Percentiles rank a stretch among this genome's conserved stretches.
These are phyloP conservation scores for Jordanella pulchra DNA, from an alignment of 2,797 vertebrate genomes.

Conservation along the genomic window DNA sequence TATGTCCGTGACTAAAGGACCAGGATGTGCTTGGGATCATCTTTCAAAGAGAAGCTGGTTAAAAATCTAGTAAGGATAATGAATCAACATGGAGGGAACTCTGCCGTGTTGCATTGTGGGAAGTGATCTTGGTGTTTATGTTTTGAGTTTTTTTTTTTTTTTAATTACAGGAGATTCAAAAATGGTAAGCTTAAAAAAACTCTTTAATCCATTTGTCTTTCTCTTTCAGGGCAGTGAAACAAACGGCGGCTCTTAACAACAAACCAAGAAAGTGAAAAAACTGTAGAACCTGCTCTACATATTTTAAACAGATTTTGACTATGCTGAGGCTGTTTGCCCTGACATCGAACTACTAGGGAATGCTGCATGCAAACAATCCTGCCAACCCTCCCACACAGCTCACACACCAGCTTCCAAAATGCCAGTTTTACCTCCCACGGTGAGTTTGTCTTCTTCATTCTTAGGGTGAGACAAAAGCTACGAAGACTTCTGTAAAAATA, in stretches of 20 bases:
- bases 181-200: not conserved
- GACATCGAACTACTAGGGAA: constrained; percentile 28
- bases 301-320: constrained; percentile 45
- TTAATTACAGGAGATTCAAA: not conserved
- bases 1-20: not conserved
- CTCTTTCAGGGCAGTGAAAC: constrained; percentile 22
- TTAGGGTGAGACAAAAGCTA: constrained; percentile 25
- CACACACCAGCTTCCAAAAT: constrained; percentile 23
- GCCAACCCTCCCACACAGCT: constrained; percentile 50
- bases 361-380: constrained; percentile 25
- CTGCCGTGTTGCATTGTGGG: too few relatives aligned
- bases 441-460: constrained; percentile 40
- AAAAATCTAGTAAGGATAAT: too few relatives aligned
- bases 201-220: constrained; percentile 1
- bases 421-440: constrained; percentile 44
- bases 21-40: not conserved
- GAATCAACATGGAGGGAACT: too few relatives aligned
- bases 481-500: constrained; percentile 3
- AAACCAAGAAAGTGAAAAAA: constrained; percentile 30
- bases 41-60: not conserved
- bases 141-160: too few relatives aligned
- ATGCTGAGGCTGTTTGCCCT: constrained; percentile 49
- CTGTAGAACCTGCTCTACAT: constrained; percentile 42
- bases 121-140: too few relatives aligned
- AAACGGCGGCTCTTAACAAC: constrained; percentile 37